phyloP scores from a whole-genome alignment of 2,888 invertebrate genomes.

The Polia nebulosa region DNA sequence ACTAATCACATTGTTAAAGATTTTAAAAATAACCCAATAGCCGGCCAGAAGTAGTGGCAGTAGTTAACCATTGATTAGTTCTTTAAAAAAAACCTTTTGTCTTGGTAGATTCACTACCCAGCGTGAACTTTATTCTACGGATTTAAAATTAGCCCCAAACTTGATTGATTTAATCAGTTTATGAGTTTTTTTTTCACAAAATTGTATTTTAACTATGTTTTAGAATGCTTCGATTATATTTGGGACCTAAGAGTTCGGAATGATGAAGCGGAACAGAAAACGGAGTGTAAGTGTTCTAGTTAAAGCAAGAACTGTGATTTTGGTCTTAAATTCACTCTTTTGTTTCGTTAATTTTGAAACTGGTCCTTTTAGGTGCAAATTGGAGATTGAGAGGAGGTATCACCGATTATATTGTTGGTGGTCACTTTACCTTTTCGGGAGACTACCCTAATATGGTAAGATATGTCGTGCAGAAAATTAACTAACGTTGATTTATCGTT shows the following conservation, averaged over 20 bases:
- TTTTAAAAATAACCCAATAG: too few relatives aligned
- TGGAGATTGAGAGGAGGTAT: slow-evolving; percentile 17
- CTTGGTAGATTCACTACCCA: too few relatives aligned
- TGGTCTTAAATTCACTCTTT: background rate
- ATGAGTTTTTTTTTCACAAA: background rate
- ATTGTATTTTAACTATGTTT: slow-evolving; percentile 27
- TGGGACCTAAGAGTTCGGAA: slow-evolving; percentile 68
- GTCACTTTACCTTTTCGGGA: slow-evolving; percentile 37
- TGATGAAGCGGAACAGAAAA: slow-evolving; percentile 47
- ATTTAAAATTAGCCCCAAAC: background rate
- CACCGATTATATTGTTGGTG: slow-evolving; percentile 32
- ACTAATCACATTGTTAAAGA: too few relatives aligned
- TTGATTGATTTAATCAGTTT: background rate
- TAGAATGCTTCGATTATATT: slow-evolving; percentile 76
- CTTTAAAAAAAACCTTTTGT: too few relatives aligned
- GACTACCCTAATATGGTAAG: slow-evolving; percentile 50
- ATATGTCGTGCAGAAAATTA: too few relatives aligned
- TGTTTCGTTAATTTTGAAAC: background rate
- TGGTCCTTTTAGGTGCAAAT: slow-evolving; percentile 8
- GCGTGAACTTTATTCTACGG: too few relatives aligned
- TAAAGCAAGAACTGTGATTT: too few relatives aligned
- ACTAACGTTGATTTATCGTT: too few relatives aligned
- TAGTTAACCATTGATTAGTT: too few relatives aligned
- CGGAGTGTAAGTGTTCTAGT: slow-evolving; percentile 67
- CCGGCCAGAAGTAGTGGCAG: too few relatives aligned